Base-by-base conservation (phyloP, 2,888 invertebrate species). In the Sarcophaga caerulescens region DNA sequence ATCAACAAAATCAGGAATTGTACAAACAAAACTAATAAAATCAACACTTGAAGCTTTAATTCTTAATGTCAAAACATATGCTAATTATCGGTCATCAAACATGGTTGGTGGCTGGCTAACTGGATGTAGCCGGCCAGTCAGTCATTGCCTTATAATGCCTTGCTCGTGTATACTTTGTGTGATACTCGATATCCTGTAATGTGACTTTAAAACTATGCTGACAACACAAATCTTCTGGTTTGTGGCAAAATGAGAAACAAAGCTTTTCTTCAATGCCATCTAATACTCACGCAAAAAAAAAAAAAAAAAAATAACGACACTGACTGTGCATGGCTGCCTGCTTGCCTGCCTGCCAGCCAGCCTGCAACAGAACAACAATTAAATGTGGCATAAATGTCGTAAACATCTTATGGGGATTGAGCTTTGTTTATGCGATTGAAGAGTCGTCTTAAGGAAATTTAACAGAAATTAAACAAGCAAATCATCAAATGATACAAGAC, bases 401-500 rank as follows among this genome's bases (percentile, higher is more conserved):
- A 86, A 84, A 86, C 84, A 86, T 86, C 84, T 70, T 69, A 80
- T 82, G 76, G 47, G 47, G 47, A 81, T 80, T 69, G 71, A 62
- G 75, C 66, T 60, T 63, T 81, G 78, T 68, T 81, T 69, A 79
- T 84, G 63, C 79, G 68, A 77, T 70, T 70, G 66, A 35, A 35
- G 35, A 35, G 23, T 60, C 73, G 75, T 44, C 79, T 78, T 74
- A 84, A 84, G 66, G 81, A 84, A 85, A 86, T 75, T 86, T 84
- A 81, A 84, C 84, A 81, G 78, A 84, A 81, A 86, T 80, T 86
- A 84, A 86, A 84, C 86, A 86, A 86, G 86, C 77, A 86, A 86
- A 86, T 86, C 86, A 84, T 84, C 86, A 86, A 84, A 86, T 84
- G 86, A 70, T 86, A 84, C 86, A 86, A 86, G 86, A 86, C 86